phyloP scores from a whole-genome alignment of 2,888 invertebrate genomes.

The Sussaba pulchella region DNA sequence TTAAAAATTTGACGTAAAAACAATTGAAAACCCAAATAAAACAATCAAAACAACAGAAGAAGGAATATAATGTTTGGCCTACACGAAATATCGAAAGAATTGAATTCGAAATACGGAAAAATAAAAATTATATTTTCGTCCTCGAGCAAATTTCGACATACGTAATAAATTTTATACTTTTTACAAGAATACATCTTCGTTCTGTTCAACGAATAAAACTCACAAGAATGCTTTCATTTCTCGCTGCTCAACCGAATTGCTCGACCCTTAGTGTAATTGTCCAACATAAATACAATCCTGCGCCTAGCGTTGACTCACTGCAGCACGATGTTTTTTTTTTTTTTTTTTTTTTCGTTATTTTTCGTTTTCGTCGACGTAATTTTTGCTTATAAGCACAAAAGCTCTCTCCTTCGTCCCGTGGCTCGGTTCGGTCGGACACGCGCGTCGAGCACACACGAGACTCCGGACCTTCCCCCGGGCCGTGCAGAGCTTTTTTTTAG shows the following conservation, averaged over 20 bases:
- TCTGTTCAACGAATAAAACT: not conserved
- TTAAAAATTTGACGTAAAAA: not conserved
- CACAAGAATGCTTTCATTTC: not conserved
- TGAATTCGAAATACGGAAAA: too few relatives aligned
- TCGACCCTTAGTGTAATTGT: slow-evolving; percentile 43
- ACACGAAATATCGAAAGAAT: too few relatives aligned
- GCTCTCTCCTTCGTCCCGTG: slow-evolving; percentile 70
- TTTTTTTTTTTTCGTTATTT: slow-evolving; percentile 49
- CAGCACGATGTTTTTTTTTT: slow-evolving; percentile 17
- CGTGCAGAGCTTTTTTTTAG: slow-evolving; percentile 76
- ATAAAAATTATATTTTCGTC: not conserved
- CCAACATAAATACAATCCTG: slow-evolving; percentile 83
- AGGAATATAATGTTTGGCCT: too few relatives aligned
- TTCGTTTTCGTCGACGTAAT: slow-evolving; percentile 77
- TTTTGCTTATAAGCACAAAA: slow-evolving; percentile 83
- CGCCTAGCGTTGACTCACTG: slow-evolving; percentile 47
- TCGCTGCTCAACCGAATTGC: not conserved
- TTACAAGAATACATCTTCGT: not conserved
- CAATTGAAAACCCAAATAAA: too few relatives aligned
- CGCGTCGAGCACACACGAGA: slow-evolving; percentile 46
- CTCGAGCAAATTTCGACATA: not conserved
- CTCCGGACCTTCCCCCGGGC: slow-evolving; percentile 12
- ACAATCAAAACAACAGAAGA: too few relatives aligned
- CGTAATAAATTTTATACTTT: not conserved
- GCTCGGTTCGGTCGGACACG: slow-evolving; percentile 64